Evolutionary conservation across 2,797 vertebrate species (phyloP).

Genomic region (Percopsis omiscomaycus): DNA sequence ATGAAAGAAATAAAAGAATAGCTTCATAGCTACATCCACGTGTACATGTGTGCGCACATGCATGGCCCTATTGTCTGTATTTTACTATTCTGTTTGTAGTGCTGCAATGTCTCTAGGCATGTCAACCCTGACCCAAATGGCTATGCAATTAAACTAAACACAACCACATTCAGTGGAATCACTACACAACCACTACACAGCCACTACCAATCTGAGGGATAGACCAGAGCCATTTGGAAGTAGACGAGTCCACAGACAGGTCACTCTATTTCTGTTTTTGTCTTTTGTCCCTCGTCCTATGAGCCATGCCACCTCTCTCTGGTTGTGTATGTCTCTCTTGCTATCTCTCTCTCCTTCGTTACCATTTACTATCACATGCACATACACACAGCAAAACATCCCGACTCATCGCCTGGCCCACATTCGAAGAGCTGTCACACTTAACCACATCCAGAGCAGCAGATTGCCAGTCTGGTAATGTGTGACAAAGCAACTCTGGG

Average conservation of each 20-base stretch:
- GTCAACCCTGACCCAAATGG: not conserved
- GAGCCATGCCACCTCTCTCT: too few species aligned
- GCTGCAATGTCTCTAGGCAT: not conserved
- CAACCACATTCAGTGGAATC: not conserved
- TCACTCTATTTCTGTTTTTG: not conserved
- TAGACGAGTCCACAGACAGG: not conserved
- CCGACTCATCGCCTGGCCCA: slow-evolving; percentile 34
- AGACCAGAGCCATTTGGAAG: slow-evolving; percentile 21
- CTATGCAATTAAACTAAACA: not conserved
- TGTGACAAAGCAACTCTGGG: slow-evolving; percentile 6
- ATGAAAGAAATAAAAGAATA: too few species aligned
- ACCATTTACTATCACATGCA: not conserved
- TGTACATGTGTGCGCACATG: too few species aligned
- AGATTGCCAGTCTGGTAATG: slow-evolving; percentile 20
- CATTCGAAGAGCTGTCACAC: slow-evolving; percentile 25
- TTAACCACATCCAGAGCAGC: slow-evolving; percentile 4
- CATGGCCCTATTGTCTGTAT: too few species aligned
- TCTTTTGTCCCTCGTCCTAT: too few species aligned
- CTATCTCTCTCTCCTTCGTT: not conserved
- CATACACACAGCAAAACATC: slow-evolving; percentile 1
- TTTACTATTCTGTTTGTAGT: too few species aligned
- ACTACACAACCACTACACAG: slow-evolving; percentile 3
- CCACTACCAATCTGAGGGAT: not conserved
- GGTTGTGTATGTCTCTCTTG: too few species aligned
- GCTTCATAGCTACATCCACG: too few species aligned